A percentile compares a stretch with the other conserved stretches of the same genome.
Conservation (phyloP, 2,113 vertebrate genomes). For the Ceyx melanurus region DNA sequence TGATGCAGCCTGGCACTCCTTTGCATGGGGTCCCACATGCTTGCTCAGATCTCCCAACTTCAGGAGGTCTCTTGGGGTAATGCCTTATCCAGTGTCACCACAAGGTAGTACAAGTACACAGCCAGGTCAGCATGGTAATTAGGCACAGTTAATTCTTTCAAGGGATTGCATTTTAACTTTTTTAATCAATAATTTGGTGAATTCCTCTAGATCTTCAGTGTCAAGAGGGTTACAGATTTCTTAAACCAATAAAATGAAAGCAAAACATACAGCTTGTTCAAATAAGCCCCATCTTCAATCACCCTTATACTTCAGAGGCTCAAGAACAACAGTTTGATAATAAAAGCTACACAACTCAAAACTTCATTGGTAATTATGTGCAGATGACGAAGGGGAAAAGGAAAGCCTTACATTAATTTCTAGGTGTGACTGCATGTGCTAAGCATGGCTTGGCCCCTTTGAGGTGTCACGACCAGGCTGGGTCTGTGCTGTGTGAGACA, state of each 20-base stretch:
- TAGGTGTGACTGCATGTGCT: neutral
- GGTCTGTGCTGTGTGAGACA: neutral
- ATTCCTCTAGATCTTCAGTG: neutral
- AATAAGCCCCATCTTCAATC: neutral
- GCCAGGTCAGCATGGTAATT: neutral
- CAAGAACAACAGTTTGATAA: neutral
- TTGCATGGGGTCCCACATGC: fast-evolving
- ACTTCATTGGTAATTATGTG: neutral
- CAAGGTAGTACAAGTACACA: neutral
- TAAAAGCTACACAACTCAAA: neutral
- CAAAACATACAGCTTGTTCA: neutral
- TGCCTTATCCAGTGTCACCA: neutral
- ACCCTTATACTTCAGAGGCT: neutral
- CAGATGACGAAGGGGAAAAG: neutral
- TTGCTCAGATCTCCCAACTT: neutral
- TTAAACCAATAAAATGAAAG: neutral
- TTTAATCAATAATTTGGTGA: neutral
- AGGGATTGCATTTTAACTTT: neutral
- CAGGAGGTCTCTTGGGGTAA: neutral
- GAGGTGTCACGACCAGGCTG: neutral
- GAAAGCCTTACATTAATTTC: neutral
- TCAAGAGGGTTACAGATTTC: neutral
- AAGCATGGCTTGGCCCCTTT: neutral
- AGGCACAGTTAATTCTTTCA: neutral
- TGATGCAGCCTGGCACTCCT: neutral